Base-by-base conservation (phyloP, 2,888 invertebrate genomes). In the Subacronicta megacephala region DNA sequence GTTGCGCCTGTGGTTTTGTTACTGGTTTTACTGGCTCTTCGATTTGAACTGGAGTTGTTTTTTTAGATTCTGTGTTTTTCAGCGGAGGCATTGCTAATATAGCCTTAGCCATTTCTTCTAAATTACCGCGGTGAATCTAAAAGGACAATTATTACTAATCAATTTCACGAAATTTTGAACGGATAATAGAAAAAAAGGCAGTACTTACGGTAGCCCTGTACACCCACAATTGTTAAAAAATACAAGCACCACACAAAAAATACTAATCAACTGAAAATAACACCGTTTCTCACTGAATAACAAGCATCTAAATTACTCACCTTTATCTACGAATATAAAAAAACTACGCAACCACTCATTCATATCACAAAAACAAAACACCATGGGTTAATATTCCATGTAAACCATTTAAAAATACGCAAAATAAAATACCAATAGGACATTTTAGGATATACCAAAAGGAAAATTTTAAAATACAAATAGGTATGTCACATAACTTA, bases 41-140 rank as follows among this genome's bases (percentile, higher is more conserved):
- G 2, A 74, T 72, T 40, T 82, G 80, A 10, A 63, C 52, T 9
- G 86, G 82, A 0, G 85, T 72, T 1, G 84, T 67, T 35, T 88
- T 90, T 67, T 91, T 90, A 3, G 72, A 62, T 16, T 91, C 90
- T 13, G 76, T 76, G 71, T 90, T 92, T 64, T 90, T 91, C 0
- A 86, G 90, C n/a, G 86, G 76, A 5, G 93, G 90, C 91, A 94
- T 93, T 0, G 90, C 81, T n/a, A 91, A 82, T 60, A 92, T 91
- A 37, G 84, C 86, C 76, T 89, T 95, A 33, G 90, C 89, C 62
- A 90, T 88, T 52, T 95, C 93, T 70, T 93, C 90, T 44, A 96
- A 81, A 58, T 94, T 90, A 1, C 95, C 95, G 50, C 95, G 94
- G 67, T 96, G 96, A 18, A 95, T 90, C 96, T 96, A 84, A 52